phyloP scores from a whole-genome alignment of 2,888 invertebrate species.

The Craniophora ligustri region DNA sequence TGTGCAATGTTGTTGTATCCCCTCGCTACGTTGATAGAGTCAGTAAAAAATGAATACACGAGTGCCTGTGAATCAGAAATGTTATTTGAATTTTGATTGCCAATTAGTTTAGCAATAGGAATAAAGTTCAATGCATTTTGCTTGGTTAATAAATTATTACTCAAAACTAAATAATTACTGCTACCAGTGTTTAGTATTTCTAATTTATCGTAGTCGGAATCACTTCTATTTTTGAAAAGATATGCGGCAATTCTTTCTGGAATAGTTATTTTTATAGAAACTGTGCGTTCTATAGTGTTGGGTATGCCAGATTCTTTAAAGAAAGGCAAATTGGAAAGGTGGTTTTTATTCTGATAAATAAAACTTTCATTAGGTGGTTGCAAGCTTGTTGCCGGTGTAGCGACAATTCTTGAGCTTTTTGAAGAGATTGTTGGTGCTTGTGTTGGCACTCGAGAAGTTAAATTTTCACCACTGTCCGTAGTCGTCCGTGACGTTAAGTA shows the following conservation, averaged over 20 bases:
- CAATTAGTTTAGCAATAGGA: slow-evolving; percentile 76
- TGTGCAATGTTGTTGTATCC: slow-evolving; percentile 77
- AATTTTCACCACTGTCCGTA: slow-evolving; percentile 70
- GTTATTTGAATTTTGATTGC: slow-evolving; percentile 72
- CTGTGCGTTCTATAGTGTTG: slow-evolving; percentile 82
- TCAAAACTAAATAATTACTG: slow-evolving; percentile 80
- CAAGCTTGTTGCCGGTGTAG: slow-evolving; percentile 69
- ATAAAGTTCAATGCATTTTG: slow-evolving; percentile 65
- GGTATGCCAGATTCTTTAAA: slow-evolving; percentile 72
- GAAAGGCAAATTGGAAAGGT: slow-evolving; percentile 73
- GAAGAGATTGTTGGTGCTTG: slow-evolving; percentile 54
- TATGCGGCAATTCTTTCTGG: slow-evolving; percentile 81
- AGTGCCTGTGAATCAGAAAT: slow-evolving; percentile 86
- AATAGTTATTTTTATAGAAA: slow-evolving; percentile 83
- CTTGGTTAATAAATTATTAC: slow-evolving; percentile 68
- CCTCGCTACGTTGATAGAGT: slow-evolving; percentile 82
- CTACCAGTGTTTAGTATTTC: slow-evolving; percentile 84
- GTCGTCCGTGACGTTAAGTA: slow-evolving; percentile 61
- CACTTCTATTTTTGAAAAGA: slow-evolving; percentile 73
- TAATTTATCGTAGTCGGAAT: slow-evolving; percentile 72
- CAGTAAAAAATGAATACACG: slow-evolving; percentile 82
- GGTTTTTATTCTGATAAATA: slow-evolving; percentile 65
- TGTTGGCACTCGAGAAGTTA: slow-evolving; percentile 67
- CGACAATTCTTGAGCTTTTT: slow-evolving; percentile 68
- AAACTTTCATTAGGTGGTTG: slow-evolving; percentile 72